phyloP scores from a whole-genome alignment of 2,888 invertebrate genomes.

The Bombylius discolor region DNA sequence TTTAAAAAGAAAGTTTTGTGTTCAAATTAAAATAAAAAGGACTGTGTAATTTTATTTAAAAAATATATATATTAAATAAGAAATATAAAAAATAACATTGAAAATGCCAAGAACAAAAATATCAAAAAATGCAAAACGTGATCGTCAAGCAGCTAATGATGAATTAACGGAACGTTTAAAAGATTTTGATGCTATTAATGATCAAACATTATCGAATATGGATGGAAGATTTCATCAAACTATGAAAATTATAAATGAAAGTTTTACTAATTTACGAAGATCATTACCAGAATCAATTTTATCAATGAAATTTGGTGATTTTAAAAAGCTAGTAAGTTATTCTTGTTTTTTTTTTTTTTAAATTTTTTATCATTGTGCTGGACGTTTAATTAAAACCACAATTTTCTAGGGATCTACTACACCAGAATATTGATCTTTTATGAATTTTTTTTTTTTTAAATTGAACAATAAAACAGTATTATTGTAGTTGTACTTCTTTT shows the following conservation, averaged over 20 bases:
- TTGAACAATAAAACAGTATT: too few relatives aligned
- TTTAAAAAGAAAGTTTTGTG: too few relatives aligned
- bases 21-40: too few relatives aligned
- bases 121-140: constrained; percentile 30
- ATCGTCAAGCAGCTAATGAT: constrained; percentile 31
- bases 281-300: constrained; percentile 20
- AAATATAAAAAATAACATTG: neutral
- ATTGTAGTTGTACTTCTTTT: too few relatives aligned
- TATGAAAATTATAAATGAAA: constrained; percentile 7
- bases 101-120: constrained; percentile 35
- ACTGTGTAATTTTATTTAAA: too few relatives aligned
- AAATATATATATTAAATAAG: too few relatives aligned
- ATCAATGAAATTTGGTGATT: constrained; percentile 24
- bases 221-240: constrained; percentile 19
- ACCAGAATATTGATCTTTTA: too few relatives aligned
- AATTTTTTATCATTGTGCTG: too few relatives aligned
- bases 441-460: too few relatives aligned
- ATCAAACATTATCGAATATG: constrained; percentile 20
- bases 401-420: too few relatives aligned
- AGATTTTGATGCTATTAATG: constrained; percentile 25
- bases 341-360: neutral
- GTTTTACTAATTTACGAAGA: constrained; percentile 7
- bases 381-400: too few relatives aligned
- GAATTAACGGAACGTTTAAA: constrained; percentile 23
- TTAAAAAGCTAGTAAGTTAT: constrained; percentile 21